A percentile compares a stretch with the other conserved stretches of the same genome.
phyloP scores from a whole-genome alignment of 2,888 invertebrate genomes.

The Cremastobaeus sp. region DNA sequence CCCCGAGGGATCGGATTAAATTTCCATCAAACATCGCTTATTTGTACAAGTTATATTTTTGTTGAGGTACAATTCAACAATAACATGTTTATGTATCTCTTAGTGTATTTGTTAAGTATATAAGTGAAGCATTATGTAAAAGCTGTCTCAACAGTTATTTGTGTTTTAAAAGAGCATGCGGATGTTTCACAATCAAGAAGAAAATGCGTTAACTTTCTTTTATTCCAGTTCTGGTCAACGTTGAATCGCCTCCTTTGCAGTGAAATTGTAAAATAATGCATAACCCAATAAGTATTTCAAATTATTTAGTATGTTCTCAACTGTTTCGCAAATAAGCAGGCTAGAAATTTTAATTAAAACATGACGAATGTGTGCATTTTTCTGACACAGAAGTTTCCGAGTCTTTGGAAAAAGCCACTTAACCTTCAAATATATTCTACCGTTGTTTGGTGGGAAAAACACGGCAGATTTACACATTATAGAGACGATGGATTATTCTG shows the following conservation, averaged over 20 bases:
- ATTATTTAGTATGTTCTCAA: slow-evolving; percentile 5
- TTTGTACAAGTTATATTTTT: slow-evolving; percentile 23
- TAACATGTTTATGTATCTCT: background rate
- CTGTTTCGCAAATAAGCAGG: background rate
- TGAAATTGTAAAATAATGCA: background rate
- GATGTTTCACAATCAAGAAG: too few relatives aligned
- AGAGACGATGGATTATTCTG: too few relatives aligned
- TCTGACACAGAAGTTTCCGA: slow-evolving; percentile 39
- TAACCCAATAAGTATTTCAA: slow-evolving; percentile 15
- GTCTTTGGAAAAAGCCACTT: slow-evolving; percentile 41
- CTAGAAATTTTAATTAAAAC: slow-evolving; percentile 62
- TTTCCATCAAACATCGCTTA: slow-evolving; percentile 58
- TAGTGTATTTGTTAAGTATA: slow-evolving; percentile 3
- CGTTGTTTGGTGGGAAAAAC: slow-evolving; percentile 11
- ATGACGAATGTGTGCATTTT: slow-evolving; percentile 60
- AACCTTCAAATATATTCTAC: slow-evolving; percentile 36
- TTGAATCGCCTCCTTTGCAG: background rate
- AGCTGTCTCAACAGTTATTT: too few relatives aligned
- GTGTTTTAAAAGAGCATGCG: too few relatives aligned
- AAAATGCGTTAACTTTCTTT: too few relatives aligned
- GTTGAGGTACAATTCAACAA: background rate
- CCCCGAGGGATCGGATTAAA: slow-evolving; percentile 69
- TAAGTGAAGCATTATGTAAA: too few relatives aligned
- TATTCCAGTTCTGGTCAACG: too few relatives aligned
- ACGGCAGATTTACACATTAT: too few relatives aligned